phyloP scores from a whole-genome alignment of 2,113 vertebrate genomes.

The Calidris pugnax region DNA sequence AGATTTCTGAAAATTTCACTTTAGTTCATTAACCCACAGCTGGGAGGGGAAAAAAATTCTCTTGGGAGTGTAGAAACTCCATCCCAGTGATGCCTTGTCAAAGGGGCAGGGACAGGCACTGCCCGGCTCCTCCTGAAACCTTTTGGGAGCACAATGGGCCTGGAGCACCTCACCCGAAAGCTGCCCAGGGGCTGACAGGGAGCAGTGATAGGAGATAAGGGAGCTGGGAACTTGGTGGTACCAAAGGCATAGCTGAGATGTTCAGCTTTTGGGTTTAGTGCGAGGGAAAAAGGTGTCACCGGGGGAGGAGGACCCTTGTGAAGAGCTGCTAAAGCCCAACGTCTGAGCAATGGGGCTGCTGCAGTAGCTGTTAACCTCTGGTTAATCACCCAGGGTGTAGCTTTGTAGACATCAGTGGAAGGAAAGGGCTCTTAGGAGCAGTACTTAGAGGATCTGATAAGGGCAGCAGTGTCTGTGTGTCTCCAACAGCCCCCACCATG shows the following conservation, averaged over 20 bases:
- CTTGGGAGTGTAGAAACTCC: background rate
- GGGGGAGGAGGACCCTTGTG: background rate
- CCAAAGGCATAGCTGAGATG: background rate
- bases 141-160: rapidly evolving
- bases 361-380: background rate
- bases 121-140: background rate
- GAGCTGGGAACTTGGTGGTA: background rate
- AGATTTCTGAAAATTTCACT: background rate
- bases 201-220: background rate
- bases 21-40: rapidly evolving
- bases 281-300: background rate
- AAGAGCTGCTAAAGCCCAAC: background rate
- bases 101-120: background rate
- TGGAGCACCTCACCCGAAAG: background rate
- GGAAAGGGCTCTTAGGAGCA: background rate
- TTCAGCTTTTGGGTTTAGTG: background rate
- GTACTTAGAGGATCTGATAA: background rate
- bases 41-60: rapidly evolving
- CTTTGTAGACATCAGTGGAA: background rate
- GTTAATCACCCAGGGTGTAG: background rate
- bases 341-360: background rate
- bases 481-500: background rate
- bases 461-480: background rate
- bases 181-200: background rate
- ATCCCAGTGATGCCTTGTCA: background rate